Base-by-base conservation (phyloP, 2,113 vertebrate genomes). In the Poeciliopsis occidentalis region DNA sequence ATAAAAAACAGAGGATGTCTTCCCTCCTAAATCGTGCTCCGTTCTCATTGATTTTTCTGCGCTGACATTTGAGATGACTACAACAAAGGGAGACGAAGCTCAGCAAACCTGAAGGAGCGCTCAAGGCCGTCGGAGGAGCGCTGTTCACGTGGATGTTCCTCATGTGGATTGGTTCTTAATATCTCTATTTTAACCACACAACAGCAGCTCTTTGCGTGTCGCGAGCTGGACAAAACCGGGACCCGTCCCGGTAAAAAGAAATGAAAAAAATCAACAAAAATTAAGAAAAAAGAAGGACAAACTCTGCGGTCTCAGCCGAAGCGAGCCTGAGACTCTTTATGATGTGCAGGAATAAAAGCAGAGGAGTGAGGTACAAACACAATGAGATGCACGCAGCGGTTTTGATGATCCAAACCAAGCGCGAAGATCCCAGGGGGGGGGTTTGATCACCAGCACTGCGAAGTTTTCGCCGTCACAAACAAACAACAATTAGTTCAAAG, bases 401-500 rank as follows among this genome's bases (percentile, higher is more conserved):
- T 68, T 88, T 89, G 88, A 87, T 71, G 87, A 84, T 87, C 77
- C 75, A 87, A 79, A 91, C 64, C 47, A 47, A 90, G 90, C 91
- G 89, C 86, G 87, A 26, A 13, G 32, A 57, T 88, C 91, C 81
- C 70, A 0, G 29, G 82, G 51, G 71, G 31, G 32, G 30, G 90
- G 74, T 76, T 91, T 87, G 80, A 83, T 84, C 85, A 79, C 80
- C 83, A 90, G 90, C 85, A 72, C 84, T 67, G 70, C 32, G 4
- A 85, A 82, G 73, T 76, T 84, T 84, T 80, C 15, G 8, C 80
- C 79, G 81, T 87, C 88, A 87, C 86, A 91, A 92, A 91, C 85
- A 90, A 92, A 91, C 90, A 90, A 68, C 73, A 80, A 73, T 73
- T 71, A 1, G 85, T 75, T 92, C 87, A 87, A 88, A 92, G 80